Conservation (phyloP, 2,113 vertebrate genomes). For the Scomber scombrus region DNA sequence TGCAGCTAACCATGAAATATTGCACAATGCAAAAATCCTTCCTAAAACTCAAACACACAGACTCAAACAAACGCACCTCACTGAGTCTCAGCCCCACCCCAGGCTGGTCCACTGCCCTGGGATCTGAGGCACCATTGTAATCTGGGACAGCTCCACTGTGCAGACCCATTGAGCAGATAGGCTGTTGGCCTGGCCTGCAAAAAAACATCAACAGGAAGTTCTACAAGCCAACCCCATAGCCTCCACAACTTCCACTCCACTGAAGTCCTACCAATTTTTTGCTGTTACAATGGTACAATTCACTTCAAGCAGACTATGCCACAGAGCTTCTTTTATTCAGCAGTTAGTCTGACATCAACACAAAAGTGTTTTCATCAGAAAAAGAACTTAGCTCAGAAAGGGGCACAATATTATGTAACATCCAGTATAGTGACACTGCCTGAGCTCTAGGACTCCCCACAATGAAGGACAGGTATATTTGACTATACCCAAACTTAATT, state of each 20-base stretch:
- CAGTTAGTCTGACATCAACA: not conserved
- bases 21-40: constrained; percentile 13
- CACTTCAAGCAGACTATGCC: not conserved
- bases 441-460: not conserved
- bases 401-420: not conserved
- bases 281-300: not conserved
- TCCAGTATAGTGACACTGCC: not conserved
- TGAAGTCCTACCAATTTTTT: not conserved
- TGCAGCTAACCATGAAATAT: not conserved
- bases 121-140: constrained; percentile 55
- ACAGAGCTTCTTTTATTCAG: not conserved
- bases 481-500: not conserved
- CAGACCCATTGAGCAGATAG: constrained; percentile 9
- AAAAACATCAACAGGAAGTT: constrained; percentile 1
- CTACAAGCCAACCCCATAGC: constrained; percentile 11
- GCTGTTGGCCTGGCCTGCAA: not conserved
- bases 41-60: constrained; percentile 1
- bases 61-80: not conserved
- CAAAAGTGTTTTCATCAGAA: not conserved
- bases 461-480: too few species aligned
- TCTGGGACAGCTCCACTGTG: constrained; percentile 41
- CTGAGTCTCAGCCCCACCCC: constrained; percentile 43
- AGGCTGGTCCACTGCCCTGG: constrained; percentile 17
- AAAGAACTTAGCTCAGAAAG: not conserved
- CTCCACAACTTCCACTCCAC: not conserved